Conservation (phyloP, 2,797 vertebrate genomes). For the Diglossa cyanea region DNA sequence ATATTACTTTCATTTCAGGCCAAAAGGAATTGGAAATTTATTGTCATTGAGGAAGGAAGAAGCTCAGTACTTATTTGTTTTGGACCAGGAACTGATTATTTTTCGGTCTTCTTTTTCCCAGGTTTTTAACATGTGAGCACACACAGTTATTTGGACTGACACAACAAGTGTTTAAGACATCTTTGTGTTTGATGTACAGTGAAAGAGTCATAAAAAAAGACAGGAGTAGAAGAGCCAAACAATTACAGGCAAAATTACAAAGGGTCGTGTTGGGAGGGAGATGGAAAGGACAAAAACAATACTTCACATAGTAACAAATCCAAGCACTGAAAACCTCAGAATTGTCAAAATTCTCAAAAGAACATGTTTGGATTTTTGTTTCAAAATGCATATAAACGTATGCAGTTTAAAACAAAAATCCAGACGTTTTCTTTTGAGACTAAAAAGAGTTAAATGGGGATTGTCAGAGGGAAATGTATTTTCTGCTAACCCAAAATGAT, state of each 20-base stretch:
- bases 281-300: neutral
- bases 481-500: neutral
- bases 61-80: neutral
- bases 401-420: neutral
- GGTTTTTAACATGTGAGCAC: neutral
- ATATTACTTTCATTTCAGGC: neutral
- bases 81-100: neutral
- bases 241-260: neutral
- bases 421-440: neutral
- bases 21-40: neutral
- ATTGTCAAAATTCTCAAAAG: neutral
- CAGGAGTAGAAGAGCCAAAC: neutral
- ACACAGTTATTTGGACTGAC: neutral
- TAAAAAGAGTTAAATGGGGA: neutral
- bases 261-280: rapidly evolving
- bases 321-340: neutral
- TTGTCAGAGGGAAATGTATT: neutral
- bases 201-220: neutral
- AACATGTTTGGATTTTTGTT: neutral
- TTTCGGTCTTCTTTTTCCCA: neutral
- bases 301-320: neutral
- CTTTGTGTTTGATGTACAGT: neutral
- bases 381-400: neutral
- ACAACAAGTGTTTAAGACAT: neutral
- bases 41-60: neutral